Conservation (phyloP, 2,113 vertebrate species). For the Pygoscelis antarcticus region DNA sequence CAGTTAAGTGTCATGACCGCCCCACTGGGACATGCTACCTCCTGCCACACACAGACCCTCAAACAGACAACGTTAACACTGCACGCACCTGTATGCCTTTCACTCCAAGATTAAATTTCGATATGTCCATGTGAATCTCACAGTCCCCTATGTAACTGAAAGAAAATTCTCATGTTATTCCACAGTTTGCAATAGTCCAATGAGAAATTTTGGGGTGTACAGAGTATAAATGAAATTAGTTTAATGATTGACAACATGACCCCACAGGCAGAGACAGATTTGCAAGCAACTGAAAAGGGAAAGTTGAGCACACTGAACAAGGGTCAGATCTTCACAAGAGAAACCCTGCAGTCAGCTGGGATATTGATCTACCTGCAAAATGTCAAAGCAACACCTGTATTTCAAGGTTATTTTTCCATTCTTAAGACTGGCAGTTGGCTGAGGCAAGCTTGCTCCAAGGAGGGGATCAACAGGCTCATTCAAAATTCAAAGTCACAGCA, state of each 20-base stretch:
- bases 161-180: conserved; percentile 20
- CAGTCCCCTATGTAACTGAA: conserved; percentile 89
- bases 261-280: background rate
- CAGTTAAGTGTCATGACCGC: background rate
- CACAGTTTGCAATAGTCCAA: background rate
- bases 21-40: background rate
- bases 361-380: background rate
- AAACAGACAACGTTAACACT: background rate
- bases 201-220: background rate
- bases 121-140: conserved; percentile 88
- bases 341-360: background rate
- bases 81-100: conserved; percentile 87
- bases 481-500: background rate
- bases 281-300: background rate
- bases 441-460: background rate
- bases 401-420: background rate
- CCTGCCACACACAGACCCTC: background rate
- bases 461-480: background rate
- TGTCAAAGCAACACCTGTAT: background rate
- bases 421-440: background rate
- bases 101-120: conserved; percentile 86
- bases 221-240: background rate
- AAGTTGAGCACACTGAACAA: background rate
- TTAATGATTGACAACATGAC: background rate
- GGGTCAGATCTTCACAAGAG: background rate